Base-by-base conservation (phyloP, 2,888 invertebrate species). In the Meandrusa payeni region DNA sequence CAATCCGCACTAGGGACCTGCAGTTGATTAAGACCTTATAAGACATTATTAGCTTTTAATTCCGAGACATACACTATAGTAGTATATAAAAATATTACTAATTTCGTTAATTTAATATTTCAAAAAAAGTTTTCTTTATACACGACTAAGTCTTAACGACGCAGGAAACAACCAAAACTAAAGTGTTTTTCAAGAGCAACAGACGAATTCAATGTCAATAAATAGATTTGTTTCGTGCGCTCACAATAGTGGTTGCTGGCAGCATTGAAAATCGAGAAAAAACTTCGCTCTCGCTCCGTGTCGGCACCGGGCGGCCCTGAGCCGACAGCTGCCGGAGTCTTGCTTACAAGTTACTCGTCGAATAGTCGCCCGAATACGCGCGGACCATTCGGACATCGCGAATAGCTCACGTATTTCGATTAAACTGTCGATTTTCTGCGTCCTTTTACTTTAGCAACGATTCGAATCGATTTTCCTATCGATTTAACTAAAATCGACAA, bases 261-360 rank as follows among this genome's bases (percentile, higher is more conserved):
- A 74, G 53, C 73, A 72, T 75, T 81, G 76, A 70, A 73, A 64
- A 43, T 40, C 60, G 50, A 61, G 61, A 64, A 81, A 82, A 82
- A 81, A 70, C 61, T 55, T 61, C 59, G 69, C 69, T 69, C 65
- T 57, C 53, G 34, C 33, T 22, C 50, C 41, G 63, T 69, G 69
- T 61, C 65, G 64, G 68, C 57, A 83, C 82, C 70, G 68, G 86
- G 78, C 65, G 86, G 79, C 86, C 86, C 82, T 86, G 86, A 83
- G 70, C 53, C 67, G 67, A 56, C 66, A 71, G 78, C 71, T 69
- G 73, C 75, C 71, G 63, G 66, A 61, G 57, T 67, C 68, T 65
- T 59, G 58, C 59, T 67, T 66, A 6, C 55, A 56, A 38, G 51
- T 55, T 53, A 67, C 73, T 72, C 63, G 57, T 52, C 44, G 32